Evolutionary conservation across 2,888 invertebrate genomes (phyloP).

Genomic region (Sarcophaga carnaria): DNA sequence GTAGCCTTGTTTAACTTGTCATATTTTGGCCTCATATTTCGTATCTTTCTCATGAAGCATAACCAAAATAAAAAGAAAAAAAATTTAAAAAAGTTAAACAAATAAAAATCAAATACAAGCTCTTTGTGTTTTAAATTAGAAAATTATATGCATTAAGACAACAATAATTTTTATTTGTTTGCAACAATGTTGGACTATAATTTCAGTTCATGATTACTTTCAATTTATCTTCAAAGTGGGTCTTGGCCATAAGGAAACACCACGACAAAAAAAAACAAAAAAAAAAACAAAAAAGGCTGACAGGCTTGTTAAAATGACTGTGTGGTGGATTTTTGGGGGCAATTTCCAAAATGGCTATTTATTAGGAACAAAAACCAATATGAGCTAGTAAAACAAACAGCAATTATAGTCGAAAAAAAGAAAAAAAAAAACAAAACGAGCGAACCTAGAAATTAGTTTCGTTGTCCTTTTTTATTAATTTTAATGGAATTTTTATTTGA

Average conservation of each 20-base stretch:
- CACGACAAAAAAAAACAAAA: neutral
- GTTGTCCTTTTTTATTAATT: conserved; percentile 19
- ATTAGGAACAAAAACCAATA: neutral
- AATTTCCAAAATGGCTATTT: neutral
- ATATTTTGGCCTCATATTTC: too few relatives aligned
- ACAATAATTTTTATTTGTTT: conserved; percentile 28
- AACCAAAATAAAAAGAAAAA: too few relatives aligned
- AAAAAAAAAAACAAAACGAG: neutral
- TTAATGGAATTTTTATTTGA: neutral
- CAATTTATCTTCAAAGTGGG: conserved; percentile 58
- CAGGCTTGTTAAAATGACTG: too few relatives aligned
- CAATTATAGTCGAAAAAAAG: too few relatives aligned
- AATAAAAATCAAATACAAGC: too few relatives aligned
- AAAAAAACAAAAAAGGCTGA: neutral
- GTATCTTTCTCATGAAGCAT: too few relatives aligned
- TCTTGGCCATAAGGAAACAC: neutral
- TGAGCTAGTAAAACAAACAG: too few relatives aligned
- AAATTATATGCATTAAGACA: neutral
- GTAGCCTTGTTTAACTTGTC: too few relatives aligned
- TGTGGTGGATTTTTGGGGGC: too few relatives aligned
- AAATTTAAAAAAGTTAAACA: too few relatives aligned
- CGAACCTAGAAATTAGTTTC: conserved; percentile 12
- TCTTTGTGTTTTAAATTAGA: too few relatives aligned
- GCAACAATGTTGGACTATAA: conserved; percentile 58
- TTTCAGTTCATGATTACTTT: conserved; percentile 60